These are phyloP conservation scores for Petrophora chlorosata DNA, from an alignment of 2,888 invertebrate genomes.

Conservation along the genomic window DNA sequence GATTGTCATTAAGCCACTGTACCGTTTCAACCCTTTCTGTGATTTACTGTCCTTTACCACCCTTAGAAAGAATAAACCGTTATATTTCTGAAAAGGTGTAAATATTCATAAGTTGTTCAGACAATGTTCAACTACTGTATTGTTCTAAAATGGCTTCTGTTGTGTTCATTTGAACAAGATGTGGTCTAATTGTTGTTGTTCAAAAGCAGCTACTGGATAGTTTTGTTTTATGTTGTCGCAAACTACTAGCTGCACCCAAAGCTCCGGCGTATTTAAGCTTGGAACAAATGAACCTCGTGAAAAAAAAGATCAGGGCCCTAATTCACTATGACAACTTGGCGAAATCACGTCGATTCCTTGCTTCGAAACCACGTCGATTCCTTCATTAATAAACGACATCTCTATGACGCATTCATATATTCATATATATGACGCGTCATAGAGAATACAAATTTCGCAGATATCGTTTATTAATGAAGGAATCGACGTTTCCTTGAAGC, in stretches of 20 bases:
- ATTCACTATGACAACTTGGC: too few species aligned
- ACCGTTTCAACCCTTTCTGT: constrained; percentile 57
- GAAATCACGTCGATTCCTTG: too few species aligned
- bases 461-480: too few species aligned
- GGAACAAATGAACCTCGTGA: too few species aligned
- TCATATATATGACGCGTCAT: too few species aligned
- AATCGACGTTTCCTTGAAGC: too few species aligned
- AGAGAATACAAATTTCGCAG: too few species aligned
- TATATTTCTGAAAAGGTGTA: constrained; percentile 47
- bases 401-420: too few species aligned
- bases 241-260: neutral
- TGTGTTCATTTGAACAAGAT: constrained; percentile 15
- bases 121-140: constrained; percentile 38
- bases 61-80: constrained; percentile 37
- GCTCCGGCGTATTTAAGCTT: too few species aligned
- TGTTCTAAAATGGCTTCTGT: constrained; percentile 25
- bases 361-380: too few species aligned
- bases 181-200: constrained; percentile 16
- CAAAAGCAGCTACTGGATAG: constrained; percentile 14
- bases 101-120: constrained; percentile 52
- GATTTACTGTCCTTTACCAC: constrained; percentile 47
- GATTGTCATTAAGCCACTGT: constrained; percentile 52
- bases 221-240: constrained; percentile 8
- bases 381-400: too few species aligned
- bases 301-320: too few species aligned